Evolutionary conservation across 2,888 invertebrate species (phyloP).

Genomic region (Dioctria linearis): DNA sequence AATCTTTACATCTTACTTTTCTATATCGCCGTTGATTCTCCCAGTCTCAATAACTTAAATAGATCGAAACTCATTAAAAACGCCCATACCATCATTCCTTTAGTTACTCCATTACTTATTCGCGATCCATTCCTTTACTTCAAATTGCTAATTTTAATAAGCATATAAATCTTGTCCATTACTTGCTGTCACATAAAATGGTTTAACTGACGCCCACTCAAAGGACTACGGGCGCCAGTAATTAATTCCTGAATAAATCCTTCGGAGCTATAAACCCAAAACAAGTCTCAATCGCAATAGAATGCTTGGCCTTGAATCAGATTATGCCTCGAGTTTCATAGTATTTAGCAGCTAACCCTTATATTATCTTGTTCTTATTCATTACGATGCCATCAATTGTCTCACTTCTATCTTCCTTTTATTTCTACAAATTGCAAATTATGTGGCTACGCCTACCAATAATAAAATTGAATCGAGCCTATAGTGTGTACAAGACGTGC

Average conservation of each 20-base stretch:
- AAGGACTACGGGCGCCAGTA: conserved; percentile 41
- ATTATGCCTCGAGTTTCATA: neutral
- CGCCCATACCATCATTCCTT: neutral
- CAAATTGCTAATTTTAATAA: conserved; percentile 36
- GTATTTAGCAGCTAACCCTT: conserved; percentile 3
- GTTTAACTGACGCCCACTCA: conserved; percentile 30
- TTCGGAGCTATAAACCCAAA: neutral
- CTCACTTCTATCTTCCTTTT: conserved; percentile 32
- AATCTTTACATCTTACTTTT: too few relatives aligned
- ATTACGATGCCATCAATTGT: conserved; percentile 51
- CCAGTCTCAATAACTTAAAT: too few relatives aligned
- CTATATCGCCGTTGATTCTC: too few relatives aligned
- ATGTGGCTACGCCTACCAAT: conserved; percentile 39
- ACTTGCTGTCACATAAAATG: conserved; percentile 42
- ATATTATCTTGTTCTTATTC: conserved; percentile 30
- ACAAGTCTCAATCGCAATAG: neutral
- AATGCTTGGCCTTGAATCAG: neutral
- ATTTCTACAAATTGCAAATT: conserved; percentile 51
- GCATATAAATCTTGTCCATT: conserved; percentile 34
- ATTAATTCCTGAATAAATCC: conserved; percentile 28
- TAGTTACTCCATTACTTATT: neutral
- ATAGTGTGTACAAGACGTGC: neutral
- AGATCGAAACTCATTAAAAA: too few relatives aligned
- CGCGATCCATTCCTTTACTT: neutral
- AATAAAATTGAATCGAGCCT: conserved; percentile 19